A percentile compares a stretch with the other conserved stretches of the same genome.
These are phyloP conservation scores for Psittacara wagleri DNA, from an alignment of 2,113 vertebrate genomes.

Conservation along the genomic window DNA sequence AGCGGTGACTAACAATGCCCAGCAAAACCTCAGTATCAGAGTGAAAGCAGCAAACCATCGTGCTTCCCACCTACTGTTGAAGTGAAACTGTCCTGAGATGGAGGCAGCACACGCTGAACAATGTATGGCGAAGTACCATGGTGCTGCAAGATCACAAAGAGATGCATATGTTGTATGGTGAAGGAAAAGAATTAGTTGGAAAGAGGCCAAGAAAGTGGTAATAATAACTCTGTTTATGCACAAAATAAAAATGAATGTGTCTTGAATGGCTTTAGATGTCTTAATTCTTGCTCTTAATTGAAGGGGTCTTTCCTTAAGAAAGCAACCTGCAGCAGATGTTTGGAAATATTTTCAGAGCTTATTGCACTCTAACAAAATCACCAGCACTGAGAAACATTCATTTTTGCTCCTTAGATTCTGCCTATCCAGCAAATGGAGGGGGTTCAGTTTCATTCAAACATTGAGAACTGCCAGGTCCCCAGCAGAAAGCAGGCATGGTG, in stretches of 20 bases:
- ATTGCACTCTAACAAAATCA: background rate
- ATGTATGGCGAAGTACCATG: background rate
- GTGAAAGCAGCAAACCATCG: background rate
- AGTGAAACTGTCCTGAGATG: background rate
- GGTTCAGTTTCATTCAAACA: constrained; percentile 19
- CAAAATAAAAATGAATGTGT: background rate
- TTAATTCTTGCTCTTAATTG: background rate
- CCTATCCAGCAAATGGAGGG: background rate
- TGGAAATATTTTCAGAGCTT: background rate
- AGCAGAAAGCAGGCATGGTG: constrained; percentile 11
- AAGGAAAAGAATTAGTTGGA: background rate
- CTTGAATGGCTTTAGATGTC: background rate
- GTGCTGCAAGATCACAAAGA: background rate
- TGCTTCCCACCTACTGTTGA: background rate
- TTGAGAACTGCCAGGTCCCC: background rate
- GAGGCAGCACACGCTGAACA: background rate
- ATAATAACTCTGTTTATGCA: background rate
- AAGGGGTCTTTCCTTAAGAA: background rate
- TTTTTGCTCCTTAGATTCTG: constrained; percentile 12
- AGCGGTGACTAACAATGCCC: background rate
- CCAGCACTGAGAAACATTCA: constrained; percentile 2
- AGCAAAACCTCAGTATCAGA: background rate
- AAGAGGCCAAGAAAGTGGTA: background rate
- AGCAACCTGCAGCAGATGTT: background rate
- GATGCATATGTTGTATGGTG: background rate